A percentile compares a stretch with the other conserved stretches of the same genome.
Evolutionary conservation across 2,113 vertebrate species (phyloP).

Genomic region (Myodes glareolus): DNA sequence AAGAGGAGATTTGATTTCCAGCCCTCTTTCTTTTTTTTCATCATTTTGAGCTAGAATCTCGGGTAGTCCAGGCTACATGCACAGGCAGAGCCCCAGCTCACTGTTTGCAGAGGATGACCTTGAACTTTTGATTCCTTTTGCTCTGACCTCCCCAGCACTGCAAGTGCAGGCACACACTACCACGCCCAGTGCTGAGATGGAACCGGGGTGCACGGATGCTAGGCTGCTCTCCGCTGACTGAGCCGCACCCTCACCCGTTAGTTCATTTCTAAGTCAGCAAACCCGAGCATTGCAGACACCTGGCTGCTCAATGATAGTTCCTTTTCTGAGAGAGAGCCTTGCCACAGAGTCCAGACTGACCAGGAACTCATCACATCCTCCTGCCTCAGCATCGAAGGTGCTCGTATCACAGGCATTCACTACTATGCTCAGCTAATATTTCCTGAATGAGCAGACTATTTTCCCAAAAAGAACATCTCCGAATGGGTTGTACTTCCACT

Average conservation of each 20-base stretch:
- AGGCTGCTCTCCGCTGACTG: background rate
- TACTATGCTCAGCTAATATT: background rate
- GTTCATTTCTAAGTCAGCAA: background rate
- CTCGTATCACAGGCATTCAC: background rate
- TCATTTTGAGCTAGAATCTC: background rate
- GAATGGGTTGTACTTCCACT: background rate
- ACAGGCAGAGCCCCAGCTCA: background rate
- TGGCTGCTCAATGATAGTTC: background rate
- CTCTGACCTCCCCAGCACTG: background rate
- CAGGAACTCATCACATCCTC: background rate
- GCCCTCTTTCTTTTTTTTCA: too few relatives aligned
- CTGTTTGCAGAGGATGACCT: background rate
- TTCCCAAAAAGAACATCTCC: background rate
- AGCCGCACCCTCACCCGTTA: background rate
- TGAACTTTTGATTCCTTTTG: background rate
- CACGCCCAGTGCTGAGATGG: background rate
- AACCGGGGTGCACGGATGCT: background rate
- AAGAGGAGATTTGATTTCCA: background rate
- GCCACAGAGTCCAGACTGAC: too few relatives aligned
- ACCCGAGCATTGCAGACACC: background rate
- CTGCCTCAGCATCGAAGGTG: background rate
- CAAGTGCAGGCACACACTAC: background rate
- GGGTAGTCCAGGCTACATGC: too few relatives aligned
- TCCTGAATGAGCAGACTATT: background rate
- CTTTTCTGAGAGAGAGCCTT: background rate